Evolutionary conservation across 2,113 vertebrate genomes (phyloP), one percentile per base, ranked within the genome.

Genomic region (Nestor notabilis): DNA sequence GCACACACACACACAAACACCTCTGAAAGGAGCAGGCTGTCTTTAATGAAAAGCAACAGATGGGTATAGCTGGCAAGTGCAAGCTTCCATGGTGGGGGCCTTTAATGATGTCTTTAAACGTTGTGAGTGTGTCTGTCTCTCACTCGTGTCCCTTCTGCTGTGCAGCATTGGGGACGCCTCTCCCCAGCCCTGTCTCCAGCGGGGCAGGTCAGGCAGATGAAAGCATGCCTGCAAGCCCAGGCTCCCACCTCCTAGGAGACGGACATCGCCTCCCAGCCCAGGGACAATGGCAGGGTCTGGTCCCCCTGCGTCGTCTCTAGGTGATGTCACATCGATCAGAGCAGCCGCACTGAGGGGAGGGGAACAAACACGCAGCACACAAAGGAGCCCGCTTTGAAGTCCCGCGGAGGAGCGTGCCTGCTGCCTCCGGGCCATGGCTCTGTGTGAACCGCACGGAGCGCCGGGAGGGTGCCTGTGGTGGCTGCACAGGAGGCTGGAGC

Each of bases 211-310:
- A 98, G 94, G 86, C 96, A 99, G 98, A 99, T 99, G 98, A 99
- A 99, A 99, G 99, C 99, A 99, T 99, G 98, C 99, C 98, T 98
- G 97, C 41, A 94, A 97, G 95, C 78, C 95, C 88, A 96, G 90
- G 98, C 98, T 97, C 98, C 97, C 96, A 98, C 98, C 98, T 98
- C 98, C 99, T 99, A 99, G 99, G 99, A 98, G 98, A 99, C 99
- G 98, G 98, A 99, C 98, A 98, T 98, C 95, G 98, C 98, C 97
- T 98, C 98, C 98, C 98, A 98, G 98, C 98, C 96, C 74, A 21
- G 89, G 97, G 97, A 99, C 98, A 99, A 99, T 98, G 90, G 97
- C 80, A 46, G 95, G 98, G 97, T 94, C 98, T 95, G 97, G 97
- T 98, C 97, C 97, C 98, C 97, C 93, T 43, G 91, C 97, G 63